Percentiles rank a stretch among this genome's conserved stretches.
phyloP scores from a whole-genome alignment of 2,113 vertebrate species.

The Hemicordylus capensis region DNA sequence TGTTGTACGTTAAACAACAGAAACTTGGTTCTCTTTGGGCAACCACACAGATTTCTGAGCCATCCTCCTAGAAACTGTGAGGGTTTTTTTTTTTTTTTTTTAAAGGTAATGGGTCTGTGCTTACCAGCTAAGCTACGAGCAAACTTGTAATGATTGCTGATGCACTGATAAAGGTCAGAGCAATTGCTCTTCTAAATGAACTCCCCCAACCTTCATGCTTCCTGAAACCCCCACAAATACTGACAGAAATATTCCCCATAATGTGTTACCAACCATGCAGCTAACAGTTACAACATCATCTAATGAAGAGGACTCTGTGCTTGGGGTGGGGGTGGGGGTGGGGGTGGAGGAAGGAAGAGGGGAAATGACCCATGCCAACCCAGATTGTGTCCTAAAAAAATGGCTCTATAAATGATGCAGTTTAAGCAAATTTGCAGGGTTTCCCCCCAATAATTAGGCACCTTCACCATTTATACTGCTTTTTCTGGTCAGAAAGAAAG shows the following conservation, averaged over 20 bases:
- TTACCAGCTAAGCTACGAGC: rapidly evolving
- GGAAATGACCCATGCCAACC: background rate
- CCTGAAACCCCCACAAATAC: no score
- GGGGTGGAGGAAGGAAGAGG: no score
- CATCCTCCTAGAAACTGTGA: background rate
- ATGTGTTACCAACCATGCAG: rapidly evolving
- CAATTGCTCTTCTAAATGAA: background rate
- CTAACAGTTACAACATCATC: background rate
- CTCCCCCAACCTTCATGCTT: no score
- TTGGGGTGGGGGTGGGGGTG: no score
- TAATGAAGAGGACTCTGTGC: background rate
- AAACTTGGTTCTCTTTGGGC: background rate
- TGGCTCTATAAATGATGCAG: background rate
- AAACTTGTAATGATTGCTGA: background rate
- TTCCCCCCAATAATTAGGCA: background rate
- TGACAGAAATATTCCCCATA: no score
- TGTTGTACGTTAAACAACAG: rapidly evolving
- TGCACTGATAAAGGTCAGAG: rapidly evolving
- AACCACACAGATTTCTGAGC: background rate
- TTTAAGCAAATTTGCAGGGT: background rate
- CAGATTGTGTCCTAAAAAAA: no score
- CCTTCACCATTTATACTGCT: background rate
- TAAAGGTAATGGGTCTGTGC: background rate
- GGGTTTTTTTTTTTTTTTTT: no score
- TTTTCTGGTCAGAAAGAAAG: background rate